Evolutionary conservation across 2,113 vertebrate species (phyloP).

Genomic region (Brachyistius frenatus): DNA sequence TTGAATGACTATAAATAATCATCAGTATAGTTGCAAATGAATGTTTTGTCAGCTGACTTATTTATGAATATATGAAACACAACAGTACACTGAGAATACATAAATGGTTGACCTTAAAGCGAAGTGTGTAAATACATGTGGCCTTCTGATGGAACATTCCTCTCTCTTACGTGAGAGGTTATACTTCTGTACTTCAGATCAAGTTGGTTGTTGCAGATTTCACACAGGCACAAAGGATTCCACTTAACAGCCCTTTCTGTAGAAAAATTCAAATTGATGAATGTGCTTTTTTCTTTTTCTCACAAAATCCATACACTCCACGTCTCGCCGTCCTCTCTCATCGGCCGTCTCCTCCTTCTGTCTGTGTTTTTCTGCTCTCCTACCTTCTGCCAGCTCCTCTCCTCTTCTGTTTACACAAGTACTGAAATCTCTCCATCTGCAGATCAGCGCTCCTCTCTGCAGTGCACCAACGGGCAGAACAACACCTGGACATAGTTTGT

Average conservation of each 20-base stretch:
- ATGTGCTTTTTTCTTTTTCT: too few relatives aligned
- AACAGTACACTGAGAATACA: not conserved
- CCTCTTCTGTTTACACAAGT: slow-evolving; percentile 6
- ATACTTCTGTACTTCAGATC: not conserved
- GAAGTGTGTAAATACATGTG: not conserved
- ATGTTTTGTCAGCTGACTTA: not conserved
- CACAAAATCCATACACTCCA: not conserved
- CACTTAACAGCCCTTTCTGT: not conserved
- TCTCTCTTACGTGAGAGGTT: not conserved
- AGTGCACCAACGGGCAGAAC: slow-evolving; percentile 21
- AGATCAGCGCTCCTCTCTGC: slow-evolving; percentile 5
- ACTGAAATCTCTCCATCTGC: slow-evolving; percentile 34
- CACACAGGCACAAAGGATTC: not conserved
- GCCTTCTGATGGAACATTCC: not conserved
- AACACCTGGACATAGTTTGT: slow-evolving; percentile 29
- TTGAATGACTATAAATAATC: too few relatives aligned
- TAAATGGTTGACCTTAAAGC: not conserved
- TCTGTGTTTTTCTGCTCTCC: not conserved
- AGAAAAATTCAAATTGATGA: not conserved
- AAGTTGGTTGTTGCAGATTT: not conserved
- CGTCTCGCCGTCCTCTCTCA: not conserved
- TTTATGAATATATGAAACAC: not conserved
- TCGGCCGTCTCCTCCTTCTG: not conserved
- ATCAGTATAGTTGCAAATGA: not conserved
- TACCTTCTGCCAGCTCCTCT: not conserved